Evolutionary conservation across 1,140 invertebrate species (phyloP), one percentile per base, ranked within the genome.

Genomic region (Zelostemma sp.): DNA sequence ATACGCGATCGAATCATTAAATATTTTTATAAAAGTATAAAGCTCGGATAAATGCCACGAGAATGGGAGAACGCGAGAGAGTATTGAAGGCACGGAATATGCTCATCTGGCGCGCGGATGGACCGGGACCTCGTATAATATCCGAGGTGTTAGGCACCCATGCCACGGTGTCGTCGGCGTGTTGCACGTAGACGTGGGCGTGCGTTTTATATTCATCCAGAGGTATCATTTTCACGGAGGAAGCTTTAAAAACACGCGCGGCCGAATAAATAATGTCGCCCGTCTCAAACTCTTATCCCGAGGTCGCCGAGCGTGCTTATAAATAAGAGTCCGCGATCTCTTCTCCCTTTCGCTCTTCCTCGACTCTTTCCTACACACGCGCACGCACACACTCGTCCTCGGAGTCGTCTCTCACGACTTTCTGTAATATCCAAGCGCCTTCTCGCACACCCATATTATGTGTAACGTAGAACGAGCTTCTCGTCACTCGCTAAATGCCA

Each of bases 91-190:
- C n/a, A n/a, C n/a, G n/a, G n/a, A n/a, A n/a, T n/a, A n/a, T n/a
- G n/a, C n/a, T n/a, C n/a, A n/a, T n/a, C n/a, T n/a, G n/a, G n/a
- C n/a, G 19, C 49, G 67, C 54, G 48, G 64, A 61, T 70, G 72
- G 69, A 68, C 72, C 72, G 74, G 72, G 76, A 77, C 70, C 77
- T 81, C 79, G 75, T 80, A 80, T 80, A 80, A 80, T 79, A 80
- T 78, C 70, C 75, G 64, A 77, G 73, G 73, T 73, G 74, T 76
- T 74, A 75, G 70, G 71, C 75, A 74, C 62, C 68, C 70, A 68
- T 74, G 65, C 64, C 61, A 68, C 41, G 61, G 70, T 78, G 72
- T 78, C 67, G 71, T 71, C 71, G 69, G 65, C 70, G 69, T 69
- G 70, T 65, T 54, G 56, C 40, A 53, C 58, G 50, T 59, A 54